These are phyloP conservation scores for Cyphomyrus discorhynchus DNA, from an alignment of 2,113 vertebrate genomes.

Conservation along the genomic window DNA sequence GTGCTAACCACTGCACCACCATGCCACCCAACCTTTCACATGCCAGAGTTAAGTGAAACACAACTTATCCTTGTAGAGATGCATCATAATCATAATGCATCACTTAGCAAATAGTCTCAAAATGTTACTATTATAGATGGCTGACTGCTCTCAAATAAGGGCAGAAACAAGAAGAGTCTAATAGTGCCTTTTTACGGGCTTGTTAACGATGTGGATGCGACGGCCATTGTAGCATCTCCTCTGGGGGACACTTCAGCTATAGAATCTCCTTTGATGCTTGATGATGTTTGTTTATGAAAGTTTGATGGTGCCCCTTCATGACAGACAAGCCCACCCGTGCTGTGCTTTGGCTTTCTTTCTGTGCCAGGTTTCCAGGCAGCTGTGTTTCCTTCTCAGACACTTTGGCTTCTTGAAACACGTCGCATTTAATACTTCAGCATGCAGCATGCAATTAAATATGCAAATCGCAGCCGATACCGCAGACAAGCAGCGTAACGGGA, in stretches of 20 bases:
- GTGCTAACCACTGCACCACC: neutral
- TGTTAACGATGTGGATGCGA: neutral
- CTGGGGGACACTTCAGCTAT: neutral
- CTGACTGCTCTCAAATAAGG: neutral
- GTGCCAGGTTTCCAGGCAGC: neutral
- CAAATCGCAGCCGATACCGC: neutral
- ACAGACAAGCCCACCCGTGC: neutral
- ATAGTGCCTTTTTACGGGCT: neutral
- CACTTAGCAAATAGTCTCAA: neutral
- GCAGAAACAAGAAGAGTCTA: neutral
- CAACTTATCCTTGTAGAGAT: neutral
- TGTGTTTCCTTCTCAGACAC: neutral
- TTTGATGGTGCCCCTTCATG: too few species aligned
- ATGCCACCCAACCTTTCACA: neutral
- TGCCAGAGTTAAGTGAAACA: neutral
- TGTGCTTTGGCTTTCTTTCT: neutral
- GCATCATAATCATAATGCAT: neutral
- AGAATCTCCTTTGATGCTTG: neutral
- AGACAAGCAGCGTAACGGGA: neutral
- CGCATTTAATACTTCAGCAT: neutral
- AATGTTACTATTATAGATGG: neutral
- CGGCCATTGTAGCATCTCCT: neutral
- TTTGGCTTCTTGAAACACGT: neutral
- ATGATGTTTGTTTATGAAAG: neutral
- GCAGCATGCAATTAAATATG: slow-evolving; percentile 1